phyloP scores from a whole-genome alignment of 2,888 invertebrate genomes.

The Margaritifera margaritifera region DNA sequence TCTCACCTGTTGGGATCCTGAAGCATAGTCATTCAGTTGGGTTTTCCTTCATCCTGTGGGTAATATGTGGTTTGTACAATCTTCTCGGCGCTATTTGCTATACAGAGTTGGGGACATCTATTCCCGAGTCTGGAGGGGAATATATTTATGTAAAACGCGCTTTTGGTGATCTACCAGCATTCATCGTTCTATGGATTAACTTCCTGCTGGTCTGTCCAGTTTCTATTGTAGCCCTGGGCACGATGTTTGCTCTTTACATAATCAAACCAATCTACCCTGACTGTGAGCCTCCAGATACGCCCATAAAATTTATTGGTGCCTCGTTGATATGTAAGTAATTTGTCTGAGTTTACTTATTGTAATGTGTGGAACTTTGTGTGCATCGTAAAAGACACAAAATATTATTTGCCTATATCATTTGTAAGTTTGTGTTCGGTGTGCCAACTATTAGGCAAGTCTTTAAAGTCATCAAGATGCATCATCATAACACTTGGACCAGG shows the following conservation, averaged over 20 bases:
- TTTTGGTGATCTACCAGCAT: slow-evolving; percentile 68
- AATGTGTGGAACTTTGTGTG: too few relatives aligned
- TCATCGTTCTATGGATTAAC: slow-evolving; percentile 70
- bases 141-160: slow-evolving; percentile 75
- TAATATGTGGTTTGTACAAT: slow-evolving; percentile 84
- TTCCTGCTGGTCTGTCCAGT: slow-evolving; percentile 68
- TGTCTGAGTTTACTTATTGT: background rate
- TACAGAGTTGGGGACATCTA: slow-evolving; percentile 91
- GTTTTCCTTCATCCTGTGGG: slow-evolving; percentile 90
- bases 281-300: slow-evolving; percentile 62
- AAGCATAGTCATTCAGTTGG: slow-evolving; percentile 82
- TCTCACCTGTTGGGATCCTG: slow-evolving; percentile 92
- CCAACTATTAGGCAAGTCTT: too few relatives aligned
- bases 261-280: slow-evolving; percentile 68
- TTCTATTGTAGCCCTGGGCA: slow-evolving; percentile 68
- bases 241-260: slow-evolving; percentile 69
- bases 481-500: too few relatives aligned
- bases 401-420: too few relatives aligned
- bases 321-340: slow-evolving; percentile 64
- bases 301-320: slow-evolving; percentile 59
- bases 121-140: slow-evolving; percentile 78
- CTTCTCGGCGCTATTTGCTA: slow-evolving; percentile 89
- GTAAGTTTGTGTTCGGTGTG: too few relatives aligned
- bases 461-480: too few relatives aligned
- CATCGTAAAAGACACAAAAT: too few relatives aligned